Base-by-base conservation (phyloP, 2,888 invertebrate genomes). In the Suillia variegata region DNA sequence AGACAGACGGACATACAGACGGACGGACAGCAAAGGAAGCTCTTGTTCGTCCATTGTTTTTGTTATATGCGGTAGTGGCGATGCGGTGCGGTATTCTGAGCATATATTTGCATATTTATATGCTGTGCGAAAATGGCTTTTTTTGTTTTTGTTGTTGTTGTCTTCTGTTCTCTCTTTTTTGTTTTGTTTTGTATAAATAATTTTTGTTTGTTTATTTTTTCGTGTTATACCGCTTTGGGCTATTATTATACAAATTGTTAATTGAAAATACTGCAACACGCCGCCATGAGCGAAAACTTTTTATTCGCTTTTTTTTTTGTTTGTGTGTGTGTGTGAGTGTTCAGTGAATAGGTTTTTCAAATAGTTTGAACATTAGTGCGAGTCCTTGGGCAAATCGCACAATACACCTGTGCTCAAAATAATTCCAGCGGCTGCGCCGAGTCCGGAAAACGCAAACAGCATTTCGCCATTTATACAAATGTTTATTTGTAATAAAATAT, bases 221-320 rank as follows among this genome's bases (percentile, higher is more conserved):
- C 4, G 10, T 38, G n/a, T 38, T 38, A 13, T 38, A 4, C n/a
- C 12, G 45, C 20, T 20, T 45, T 45, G 18, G 45, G 45, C 6
- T 20, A 45, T 45, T 45, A 45, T 20, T 18, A 45, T 18, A 45
- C 45, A 45, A 45, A 45, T 45, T 45, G 45, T 45, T 45, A 45
- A 45, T 45, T 45, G 45, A 45, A 45, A 45, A n/a, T n/a, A n/a
- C n/a, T n/a, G n/a, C n/a, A n/a, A n/a, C n/a, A n/a, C 18, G 45
- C 17, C 4, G 45, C 17, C 45, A 20, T n/a, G 26, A 26, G 45
- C 18, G 10, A 45, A 45, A 45, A 45, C 20, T 45, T 45, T 45
- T 45, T 45, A 20, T 18, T 3, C 4, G 38, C 13, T 18, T 17
- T 18, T 17, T 45, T 18, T 8, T 5, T 45, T 18, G 45, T 45